Evolutionary conservation across 2,797 vertebrate genomes (phyloP).

Genomic region (Spea hammondii): DNA sequence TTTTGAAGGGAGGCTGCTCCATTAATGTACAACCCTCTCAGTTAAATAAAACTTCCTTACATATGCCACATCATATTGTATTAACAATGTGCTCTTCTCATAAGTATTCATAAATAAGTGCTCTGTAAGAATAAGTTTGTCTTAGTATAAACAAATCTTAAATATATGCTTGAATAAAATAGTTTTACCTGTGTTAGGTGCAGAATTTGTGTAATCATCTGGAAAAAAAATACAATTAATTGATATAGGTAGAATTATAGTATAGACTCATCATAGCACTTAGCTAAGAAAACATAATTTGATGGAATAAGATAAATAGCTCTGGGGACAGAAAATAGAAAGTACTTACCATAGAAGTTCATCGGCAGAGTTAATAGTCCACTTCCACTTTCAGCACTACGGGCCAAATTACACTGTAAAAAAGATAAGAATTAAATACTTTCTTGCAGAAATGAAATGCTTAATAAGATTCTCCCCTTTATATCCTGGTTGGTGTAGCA

Average conservation of each 20-base stretch:
- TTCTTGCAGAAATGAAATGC: background rate
- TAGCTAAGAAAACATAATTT: no score
- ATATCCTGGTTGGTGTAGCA: background rate
- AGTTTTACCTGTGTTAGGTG: conserved; percentile 27
- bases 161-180: background rate
- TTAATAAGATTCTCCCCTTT: background rate
- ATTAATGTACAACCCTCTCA: no score
- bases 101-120: no score
- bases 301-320: no score
- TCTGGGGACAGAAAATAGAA: background rate
- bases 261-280: no score
- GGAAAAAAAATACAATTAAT: conserved; percentile 1
- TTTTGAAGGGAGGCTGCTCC: no score
- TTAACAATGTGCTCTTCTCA: no score
- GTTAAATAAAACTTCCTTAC: no score
- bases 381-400: background rate
- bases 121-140: no score
- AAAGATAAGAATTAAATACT: background rate
- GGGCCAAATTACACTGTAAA: conserved; percentile 15
- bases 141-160: background rate
- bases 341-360: conserved; percentile 17
- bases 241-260: background rate
- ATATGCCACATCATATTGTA: no score
- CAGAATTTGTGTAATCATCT: conserved; percentile 13
- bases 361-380: conserved; percentile 4